A percentile compares a stretch with the other conserved stretches of the same genome.
Conservation (phyloP, 2,113 vertebrate genomes). For the Brienomyrus brachyistius region DNA sequence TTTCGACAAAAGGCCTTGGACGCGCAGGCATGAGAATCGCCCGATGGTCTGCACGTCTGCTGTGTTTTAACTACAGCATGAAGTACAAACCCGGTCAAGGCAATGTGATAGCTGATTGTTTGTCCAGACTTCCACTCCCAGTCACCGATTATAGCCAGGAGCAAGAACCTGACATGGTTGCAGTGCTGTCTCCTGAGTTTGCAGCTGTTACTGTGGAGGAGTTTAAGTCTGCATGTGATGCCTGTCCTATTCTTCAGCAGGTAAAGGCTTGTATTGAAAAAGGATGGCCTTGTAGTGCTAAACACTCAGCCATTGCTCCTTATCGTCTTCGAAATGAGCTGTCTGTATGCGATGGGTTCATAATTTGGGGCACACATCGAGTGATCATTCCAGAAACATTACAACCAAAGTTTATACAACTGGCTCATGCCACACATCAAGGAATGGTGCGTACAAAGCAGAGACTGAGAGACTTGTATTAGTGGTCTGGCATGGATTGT, state of each 20-base stretch:
- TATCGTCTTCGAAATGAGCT: too few relatives aligned
- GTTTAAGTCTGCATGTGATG: background rate
- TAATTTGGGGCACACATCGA: too few relatives aligned
- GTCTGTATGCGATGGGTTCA: too few relatives aligned
- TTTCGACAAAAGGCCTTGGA: background rate
- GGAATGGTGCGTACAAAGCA: background rate
- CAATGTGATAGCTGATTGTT: slow-evolving; percentile 1
- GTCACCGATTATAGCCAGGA: background rate
- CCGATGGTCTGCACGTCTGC: too few relatives aligned
- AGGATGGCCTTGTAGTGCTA: too few relatives aligned
- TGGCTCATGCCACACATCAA: background rate
- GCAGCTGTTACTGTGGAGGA: background rate
- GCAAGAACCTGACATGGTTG: background rate
- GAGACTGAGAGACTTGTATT: background rate
- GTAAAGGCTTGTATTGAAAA: too few relatives aligned
- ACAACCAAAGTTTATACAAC: background rate
- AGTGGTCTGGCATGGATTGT: background rate
- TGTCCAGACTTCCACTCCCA: background rate
- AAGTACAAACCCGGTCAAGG: background rate
- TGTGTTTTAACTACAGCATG: background rate
- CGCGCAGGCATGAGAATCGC: too few relatives aligned
- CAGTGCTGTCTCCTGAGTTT: background rate
- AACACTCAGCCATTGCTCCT: too few relatives aligned
- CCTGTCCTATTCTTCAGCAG: too few relatives aligned
- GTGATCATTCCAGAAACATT: background rate